Base-by-base conservation (phyloP, 1,140 invertebrate species). In the Polypedilum vanderplanki region DNA sequence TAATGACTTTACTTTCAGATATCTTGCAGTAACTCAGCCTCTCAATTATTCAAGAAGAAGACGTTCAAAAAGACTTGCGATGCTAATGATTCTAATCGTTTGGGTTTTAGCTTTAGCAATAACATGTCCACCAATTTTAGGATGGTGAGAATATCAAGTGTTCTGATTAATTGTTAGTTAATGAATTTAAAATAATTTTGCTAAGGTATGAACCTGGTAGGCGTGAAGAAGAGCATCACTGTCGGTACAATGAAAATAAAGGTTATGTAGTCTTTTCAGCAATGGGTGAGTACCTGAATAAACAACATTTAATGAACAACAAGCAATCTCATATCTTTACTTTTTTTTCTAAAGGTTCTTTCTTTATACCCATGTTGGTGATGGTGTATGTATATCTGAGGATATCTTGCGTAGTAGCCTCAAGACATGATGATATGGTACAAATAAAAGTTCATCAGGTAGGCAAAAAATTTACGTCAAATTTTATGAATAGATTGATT, bases 261-360 rank as follows among this genome's bases (percentile, higher is more conserved):
- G 90, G 90, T 0, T 94, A 94, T 82, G 92, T 94, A 9, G 88
- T 96, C 24, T 95, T 94, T 82, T 95, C 93, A 0, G 90, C 93
- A 0, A 89, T 93, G 85, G 93, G 93, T 0, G 18, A 70, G 17
- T 7, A 8, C 1, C 24, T 33, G 20, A 70, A 20, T 18, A 70
- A 4, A 70, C n/a, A 70, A 3, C n/a, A 1, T 70, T 70, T n/a
- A 70, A 15, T 57, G 46, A 57, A n/a, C 12, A 57, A 57, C n/a
- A 57, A 12, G 12, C 46, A 57, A 57, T 57, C n/a, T 57, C n/a
- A 10, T n/a, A 12, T 57, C 46, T 70, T 18, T n/a, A 7, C 17
- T 18, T 22, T 18, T 70, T 95, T 93, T 0, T 91, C 93, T 0
- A 90, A 94, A 86, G 94, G 94, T 0, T 75, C 74, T 15, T 96